Percentiles rank a stretch among this genome's conserved stretches.
These are phyloP conservation scores for Mesorhabditis spiculigera DNA, from an alignment of 2,888 invertebrate genomes.

Conservation along the genomic window DNA sequence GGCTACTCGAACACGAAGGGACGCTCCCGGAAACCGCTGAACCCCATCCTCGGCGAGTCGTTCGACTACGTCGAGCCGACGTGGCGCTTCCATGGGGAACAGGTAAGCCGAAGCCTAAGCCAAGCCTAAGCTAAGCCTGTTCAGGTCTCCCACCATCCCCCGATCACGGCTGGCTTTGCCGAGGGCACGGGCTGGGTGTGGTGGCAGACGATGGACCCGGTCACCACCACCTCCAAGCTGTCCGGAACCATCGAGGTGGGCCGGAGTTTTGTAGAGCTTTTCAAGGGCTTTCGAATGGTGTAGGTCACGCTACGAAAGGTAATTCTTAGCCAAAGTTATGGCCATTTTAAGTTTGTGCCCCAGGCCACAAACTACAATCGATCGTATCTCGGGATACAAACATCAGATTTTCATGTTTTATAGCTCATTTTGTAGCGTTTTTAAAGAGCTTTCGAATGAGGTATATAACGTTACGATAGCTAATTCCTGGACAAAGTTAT, in stretches of 20 bases:
- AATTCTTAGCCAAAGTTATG: too few relatives aligned
- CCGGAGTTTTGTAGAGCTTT: background rate
- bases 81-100: conserved; percentile 87
- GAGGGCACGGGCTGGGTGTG: conserved; percentile 88
- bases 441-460: too few relatives aligned
- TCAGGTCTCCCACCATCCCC: conserved; percentile 80
- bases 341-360: too few relatives aligned
- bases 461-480: too few relatives aligned
- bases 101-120: conserved; percentile 66
- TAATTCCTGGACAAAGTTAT: too few relatives aligned
- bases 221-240: background rate
- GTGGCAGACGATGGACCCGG: conserved; percentile 64
- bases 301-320: too few relatives aligned
- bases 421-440: too few relatives aligned
- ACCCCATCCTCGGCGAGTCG: conserved; percentile 89
- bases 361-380: too few relatives aligned
- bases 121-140: conserved; percentile 16
- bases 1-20: conserved; percentile 89
- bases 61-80: conserved; percentile 92
- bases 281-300: too few relatives aligned
- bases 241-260: conserved; percentile 9
- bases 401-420: too few relatives aligned
- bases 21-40: conserved; percentile 89
- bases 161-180: conserved; percentile 87
- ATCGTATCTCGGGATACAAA: too few relatives aligned